phyloP scores from a whole-genome alignment of 1,140 invertebrate genomes.

The Phymorhynchus buccinoides region DNA sequence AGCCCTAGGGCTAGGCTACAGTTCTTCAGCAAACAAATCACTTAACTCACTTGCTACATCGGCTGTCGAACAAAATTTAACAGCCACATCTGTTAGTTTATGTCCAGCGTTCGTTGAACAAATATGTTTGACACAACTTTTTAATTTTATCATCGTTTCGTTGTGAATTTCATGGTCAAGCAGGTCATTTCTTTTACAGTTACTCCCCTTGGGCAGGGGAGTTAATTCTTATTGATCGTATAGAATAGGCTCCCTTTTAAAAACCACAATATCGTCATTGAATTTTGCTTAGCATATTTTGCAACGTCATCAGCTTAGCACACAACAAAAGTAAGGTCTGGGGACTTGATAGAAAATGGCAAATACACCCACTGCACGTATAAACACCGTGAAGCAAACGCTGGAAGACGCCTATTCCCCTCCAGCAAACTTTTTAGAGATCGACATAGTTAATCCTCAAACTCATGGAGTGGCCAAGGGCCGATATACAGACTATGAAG shows the following conservation, averaged over 20 bases:
- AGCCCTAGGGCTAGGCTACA: no score
- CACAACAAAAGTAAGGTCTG: not conserved
- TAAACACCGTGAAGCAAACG: conserved; percentile 98
- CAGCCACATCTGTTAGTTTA: not conserved
- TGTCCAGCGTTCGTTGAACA: not conserved
- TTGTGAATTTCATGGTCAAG: not conserved
- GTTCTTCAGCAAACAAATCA: not conserved
- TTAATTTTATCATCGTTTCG: not conserved
- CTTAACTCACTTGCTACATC: not conserved
- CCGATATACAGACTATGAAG: conserved; percentile 99
- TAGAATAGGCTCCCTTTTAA: not conserved
- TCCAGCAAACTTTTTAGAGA: conserved; percentile 99
- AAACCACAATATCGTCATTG: conserved; percentile 19
- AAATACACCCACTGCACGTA: conserved; percentile 83
- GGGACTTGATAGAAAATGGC: not conserved
- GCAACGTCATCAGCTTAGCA: not conserved
- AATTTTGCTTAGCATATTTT: conserved; percentile 69
- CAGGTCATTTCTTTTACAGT: conserved; percentile 15
- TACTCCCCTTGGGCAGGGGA: conserved; percentile 19
- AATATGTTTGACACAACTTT: not conserved
- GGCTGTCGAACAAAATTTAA: not conserved
- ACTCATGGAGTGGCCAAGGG: conserved; percentile 96
- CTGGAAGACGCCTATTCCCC: conserved; percentile 99
- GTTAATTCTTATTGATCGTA: not conserved
- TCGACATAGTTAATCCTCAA: conserved; percentile 97